phyloP scores from a whole-genome alignment of 1,140 invertebrate genomes.

The Nilaparvata lugens region DNA sequence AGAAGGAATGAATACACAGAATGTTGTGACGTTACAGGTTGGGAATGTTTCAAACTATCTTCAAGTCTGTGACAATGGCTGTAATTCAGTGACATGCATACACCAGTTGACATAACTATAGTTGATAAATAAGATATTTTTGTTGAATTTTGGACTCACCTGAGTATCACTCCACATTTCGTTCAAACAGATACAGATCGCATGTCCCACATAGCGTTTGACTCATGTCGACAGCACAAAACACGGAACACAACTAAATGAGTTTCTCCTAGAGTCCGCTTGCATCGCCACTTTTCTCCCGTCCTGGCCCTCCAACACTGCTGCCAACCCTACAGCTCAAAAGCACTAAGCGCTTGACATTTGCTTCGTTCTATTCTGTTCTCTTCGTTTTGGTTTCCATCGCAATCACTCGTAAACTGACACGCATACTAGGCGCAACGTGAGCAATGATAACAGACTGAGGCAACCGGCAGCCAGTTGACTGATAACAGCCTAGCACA shows the following conservation, averaged over 20 bases:
- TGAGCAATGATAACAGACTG: no score
- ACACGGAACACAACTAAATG: constrained; percentile 7
- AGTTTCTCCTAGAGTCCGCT: constrained; percentile 11
- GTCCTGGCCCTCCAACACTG: constrained; percentile 8
- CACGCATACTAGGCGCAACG: no score
- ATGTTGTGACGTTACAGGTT: no score
- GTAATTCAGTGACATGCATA: constrained; percentile 9
- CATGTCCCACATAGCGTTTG: constrained; percentile 8
- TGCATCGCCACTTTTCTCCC: constrained; percentile 11
- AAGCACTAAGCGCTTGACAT: no score
- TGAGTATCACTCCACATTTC: constrained; percentile 24
- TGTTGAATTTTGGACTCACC: constrained; percentile 34
- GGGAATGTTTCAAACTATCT: no score
- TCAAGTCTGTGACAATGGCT: no score
- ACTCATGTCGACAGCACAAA: constrained; percentile 6
- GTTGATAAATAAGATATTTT: constrained; percentile 27
- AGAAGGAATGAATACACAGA: no score
- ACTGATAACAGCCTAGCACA: no score
- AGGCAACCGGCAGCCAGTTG: no score
- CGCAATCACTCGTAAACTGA: no score
- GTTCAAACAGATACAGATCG: constrained; percentile 6
- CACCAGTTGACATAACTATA: constrained; percentile 25
- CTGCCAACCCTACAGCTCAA: background rate
- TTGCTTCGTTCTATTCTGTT: no score
- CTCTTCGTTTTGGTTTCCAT: no score